Base-by-base conservation (phyloP, 2,797 vertebrate species). In the Decapterus maruadsi region DNA sequence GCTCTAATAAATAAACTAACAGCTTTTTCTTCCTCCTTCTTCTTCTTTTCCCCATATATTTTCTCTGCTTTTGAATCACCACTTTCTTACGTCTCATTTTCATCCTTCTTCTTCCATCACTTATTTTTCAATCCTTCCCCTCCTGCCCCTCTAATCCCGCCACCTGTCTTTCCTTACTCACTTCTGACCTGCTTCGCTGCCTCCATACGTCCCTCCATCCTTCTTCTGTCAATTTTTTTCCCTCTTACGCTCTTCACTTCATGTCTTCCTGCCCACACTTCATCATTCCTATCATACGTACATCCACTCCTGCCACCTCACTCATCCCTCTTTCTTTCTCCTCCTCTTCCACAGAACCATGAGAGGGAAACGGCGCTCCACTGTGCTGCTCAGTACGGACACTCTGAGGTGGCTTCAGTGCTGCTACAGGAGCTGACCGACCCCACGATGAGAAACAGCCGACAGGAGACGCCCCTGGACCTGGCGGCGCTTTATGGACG, bases 321-420 rank as follows among this genome's bases (percentile, higher is more conserved):
- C n/a, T 17, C 53, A 46, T 65, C 29, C 40, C 2, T 45, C 29
- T 17, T 31, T 45, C 29, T 17, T 31, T 22, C 2, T 64, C 38
- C 12, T 50, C 17, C 10, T 66, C 34, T 40, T 56, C 66, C 68
- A 17, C 67, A 95, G 96, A 99, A 99, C 92, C 96, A 96, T 22
- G 97, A 99, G 94, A 96, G 96, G 60, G 98, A 99, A 92, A 99
- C 97, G 0, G 96, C 98, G 0, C 91, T 99, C 8, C 98, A 99
- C 88, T 99, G 98, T 68, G 97, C 97, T 0, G 98, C 98, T 53
- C 97, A 99, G 50, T 99, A 99, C 0, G 98, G 98, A 76, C 97
- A 99, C 93, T 96, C 97, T 0, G 98, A 98, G 77, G 98, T 99
- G 64, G 97, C 97, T 19, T 95, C 96, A 2, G 96, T 97, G 75